Conservation (phyloP, 1,140 invertebrate species). For the Magallana angulata region DNA sequence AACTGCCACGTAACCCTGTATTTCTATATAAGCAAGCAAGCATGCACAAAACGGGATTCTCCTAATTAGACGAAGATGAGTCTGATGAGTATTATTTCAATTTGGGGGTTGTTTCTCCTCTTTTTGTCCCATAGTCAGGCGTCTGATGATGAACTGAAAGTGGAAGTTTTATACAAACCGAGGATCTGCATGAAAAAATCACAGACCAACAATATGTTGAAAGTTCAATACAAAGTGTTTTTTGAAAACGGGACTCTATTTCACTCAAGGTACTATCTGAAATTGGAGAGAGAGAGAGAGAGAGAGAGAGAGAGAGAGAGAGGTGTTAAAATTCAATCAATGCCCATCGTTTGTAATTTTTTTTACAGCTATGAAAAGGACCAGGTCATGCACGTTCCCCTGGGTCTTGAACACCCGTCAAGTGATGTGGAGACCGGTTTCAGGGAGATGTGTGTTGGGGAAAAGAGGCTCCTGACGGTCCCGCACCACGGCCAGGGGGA, state of each 20-base stretch:
- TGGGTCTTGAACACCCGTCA: conserved; percentile 69
- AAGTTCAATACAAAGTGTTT: conserved; percentile 6
- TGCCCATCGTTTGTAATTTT: neutral
- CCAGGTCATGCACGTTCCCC: conserved; percentile 39
- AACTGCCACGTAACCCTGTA: conserved; percentile 9
- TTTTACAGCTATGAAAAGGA: neutral
- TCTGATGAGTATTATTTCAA: neutral
- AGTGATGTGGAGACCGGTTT: conserved; percentile 85
- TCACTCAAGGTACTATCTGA: conserved; percentile 1
- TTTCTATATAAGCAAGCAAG: conserved; percentile 15
- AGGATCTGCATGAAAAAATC: neutral
- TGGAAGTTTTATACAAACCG: conserved; percentile 25
- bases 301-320: too few species aligned
- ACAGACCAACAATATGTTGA: neutral
- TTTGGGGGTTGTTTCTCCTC: neutral
- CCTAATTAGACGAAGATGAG: neutral
- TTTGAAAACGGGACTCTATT: conserved; percentile 8
- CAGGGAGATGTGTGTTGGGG: conserved; percentile 93
- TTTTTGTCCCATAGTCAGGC: neutral
- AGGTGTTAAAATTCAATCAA: neutral
- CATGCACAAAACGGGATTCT: neutral
- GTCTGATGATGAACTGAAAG: neutral
- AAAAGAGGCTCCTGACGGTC: conserved; percentile 93
- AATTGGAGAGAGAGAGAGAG: too few species aligned
- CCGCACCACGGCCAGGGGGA: conserved; percentile 90